Evolutionary conservation across 2,113 vertebrate species (phyloP), one percentile per base, ranked within the genome.

Genomic region (Australoheros scitulus): DNA sequence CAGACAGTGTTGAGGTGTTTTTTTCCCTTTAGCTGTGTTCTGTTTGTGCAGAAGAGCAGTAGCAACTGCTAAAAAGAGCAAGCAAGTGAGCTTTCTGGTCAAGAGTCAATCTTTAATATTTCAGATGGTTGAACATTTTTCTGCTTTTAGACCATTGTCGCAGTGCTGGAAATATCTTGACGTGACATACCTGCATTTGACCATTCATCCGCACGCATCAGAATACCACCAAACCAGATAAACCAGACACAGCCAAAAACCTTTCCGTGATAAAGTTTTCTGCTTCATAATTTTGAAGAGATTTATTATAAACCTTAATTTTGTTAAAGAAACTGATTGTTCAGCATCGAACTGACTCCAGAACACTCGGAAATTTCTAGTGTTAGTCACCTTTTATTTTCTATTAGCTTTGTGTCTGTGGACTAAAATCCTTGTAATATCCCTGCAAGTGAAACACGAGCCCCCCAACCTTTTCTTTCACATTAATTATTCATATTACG

Each of bases 61-160:
- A 58, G 65, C 79, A 82, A 61, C 15, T 57, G 81, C 55, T 80
- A 11, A 74, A 79, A 74, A 63, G 56, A 84, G 77, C 5, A 5
- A 70, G 61, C 29, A 41, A 81, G 61, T 29, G 82, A 18, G 70
- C 76, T 84, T 80, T 93, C 76, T 65, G 81, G 84, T 89, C 84
- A 87, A 87, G 55, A 88, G 82, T 61, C 76, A 3, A 52, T 60
- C 85, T 82, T 94, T 88, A 94, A 94, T 94, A 94, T 92, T 94
- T 92, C 87, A 93, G 76, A 76, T 84, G 60, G 76, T 57, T 50
- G 43, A 83, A 90, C 88, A 87, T 59, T 87, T 86, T 84, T 86
- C 29, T 89, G 85, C 91, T 93, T 90, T 90, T 88, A 93, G 82
- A 15, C 61, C 79, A 58, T 83, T 87, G 87, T 82, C 36, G 58